Evolutionary conservation across 2,113 vertebrate species (phyloP), one percentile per base, ranked within the genome.

Genomic region (Indicator indicator): DNA sequence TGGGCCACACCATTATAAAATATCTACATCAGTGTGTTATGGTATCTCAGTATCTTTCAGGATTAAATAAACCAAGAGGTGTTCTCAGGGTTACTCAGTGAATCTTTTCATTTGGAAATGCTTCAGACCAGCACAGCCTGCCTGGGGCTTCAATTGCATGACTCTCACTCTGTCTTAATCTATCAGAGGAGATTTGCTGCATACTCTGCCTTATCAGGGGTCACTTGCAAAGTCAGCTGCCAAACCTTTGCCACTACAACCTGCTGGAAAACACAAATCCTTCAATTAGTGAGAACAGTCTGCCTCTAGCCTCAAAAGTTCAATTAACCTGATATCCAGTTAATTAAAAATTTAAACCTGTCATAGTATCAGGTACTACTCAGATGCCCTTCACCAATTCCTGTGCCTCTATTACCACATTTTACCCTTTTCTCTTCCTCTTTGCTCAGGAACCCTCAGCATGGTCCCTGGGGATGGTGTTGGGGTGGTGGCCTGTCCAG

Each of bases 381-480:
- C 62, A 44, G 33, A 18, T 9, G 23, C 23, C 23, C 33, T 50
- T 76, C 62, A 67, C 27, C 2, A 11, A 3, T n/a, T 72, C 40
- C 54, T 56, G 5, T 56, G n/a, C 30, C 28, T 60, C 14, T 52
- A 3, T 63, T 19, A 77, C 4, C 18, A 60, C 3, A 5, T 77
- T 80, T 89, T 62, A 36, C 6, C 5, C 36, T 67, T 79, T 71
- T 42, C 28, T 67, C 36, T 69, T 54, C 30, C 36, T 32, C 2
- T 19, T 33, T 76, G 24, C 30, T 80, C 4, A 2, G 33, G 9
- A 88, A n/a, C 2, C 2, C 12, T 1, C 16, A 56, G 4, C 2
- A 0, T 3, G 1, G 16, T 46, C 16, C 6, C 12, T 0, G 1
- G 50, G n/a, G 36, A 70, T 5, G 5, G 16, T 32, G 27, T 12